Conservation (phyloP, 2,888 invertebrate genomes). For the Hydrotaea cyrtoneurina region DNA sequence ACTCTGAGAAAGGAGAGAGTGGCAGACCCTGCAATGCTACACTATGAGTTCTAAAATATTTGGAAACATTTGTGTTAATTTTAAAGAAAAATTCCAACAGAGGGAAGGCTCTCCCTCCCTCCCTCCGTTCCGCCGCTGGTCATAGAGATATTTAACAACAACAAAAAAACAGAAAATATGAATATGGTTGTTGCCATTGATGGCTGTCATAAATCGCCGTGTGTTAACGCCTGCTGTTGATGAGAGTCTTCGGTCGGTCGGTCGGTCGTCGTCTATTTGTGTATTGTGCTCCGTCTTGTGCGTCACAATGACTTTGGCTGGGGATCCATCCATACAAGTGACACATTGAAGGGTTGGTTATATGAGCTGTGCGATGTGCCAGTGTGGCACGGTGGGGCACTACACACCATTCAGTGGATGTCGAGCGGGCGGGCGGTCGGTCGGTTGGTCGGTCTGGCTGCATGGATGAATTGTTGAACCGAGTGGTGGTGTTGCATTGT, state of each 20-base stretch:
- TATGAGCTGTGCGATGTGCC: conserved; percentile 15
- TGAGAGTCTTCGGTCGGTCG: conserved; percentile 34
- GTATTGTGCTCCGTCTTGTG: neutral
- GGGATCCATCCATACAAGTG: conserved; percentile 56
- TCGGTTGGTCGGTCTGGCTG: no score
- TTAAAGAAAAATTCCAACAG: no score
- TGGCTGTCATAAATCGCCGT: conserved; percentile 70
- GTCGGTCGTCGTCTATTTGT: neutral
- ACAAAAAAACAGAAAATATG: conserved; percentile 48
- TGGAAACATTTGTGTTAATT: no score
- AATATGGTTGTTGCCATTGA: conserved; percentile 65
- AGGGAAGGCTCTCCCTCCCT: no score
- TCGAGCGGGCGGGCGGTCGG: neutral
- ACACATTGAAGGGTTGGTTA: conserved; percentile 64
- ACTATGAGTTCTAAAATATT: no score
- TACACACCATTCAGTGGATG: neutral
- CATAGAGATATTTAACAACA: no score
- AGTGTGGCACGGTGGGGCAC: neutral
- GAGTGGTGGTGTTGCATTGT: conserved; percentile 25
- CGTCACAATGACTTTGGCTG: conserved; percentile 37
- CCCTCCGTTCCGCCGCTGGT: no score
- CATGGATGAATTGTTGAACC: neutral
- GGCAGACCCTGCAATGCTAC: no score
- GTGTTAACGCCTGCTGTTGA: conserved; percentile 62
- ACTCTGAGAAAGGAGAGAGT: no score